These are phyloP conservation scores for Ericerus pela DNA, from an alignment of 1,140 invertebrate species.

Conservation along the genomic window DNA sequence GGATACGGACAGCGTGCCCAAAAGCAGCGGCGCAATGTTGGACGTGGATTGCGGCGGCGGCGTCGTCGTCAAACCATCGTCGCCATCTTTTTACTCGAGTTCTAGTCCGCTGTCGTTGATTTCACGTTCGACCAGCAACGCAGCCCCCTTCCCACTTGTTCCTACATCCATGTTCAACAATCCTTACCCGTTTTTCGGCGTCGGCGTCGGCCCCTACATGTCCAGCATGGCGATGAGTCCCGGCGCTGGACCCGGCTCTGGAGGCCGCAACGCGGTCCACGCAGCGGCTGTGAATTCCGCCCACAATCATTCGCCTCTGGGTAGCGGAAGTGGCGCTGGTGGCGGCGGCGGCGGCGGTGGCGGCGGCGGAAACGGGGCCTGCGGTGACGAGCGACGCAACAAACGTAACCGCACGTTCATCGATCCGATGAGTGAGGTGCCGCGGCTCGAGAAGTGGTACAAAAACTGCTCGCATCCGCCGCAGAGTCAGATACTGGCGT, in stretches of 20 bases:
- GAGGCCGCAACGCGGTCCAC: slow-evolving; percentile 33
- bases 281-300: slow-evolving; percentile 35
- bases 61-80: slow-evolving; percentile 22
- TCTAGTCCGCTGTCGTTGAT: slow-evolving; percentile 29
- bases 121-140: slow-evolving; percentile 33
- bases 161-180: slow-evolving; percentile 69
- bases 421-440: slow-evolving; percentile 94
- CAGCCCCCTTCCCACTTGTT: slow-evolving; percentile 52
- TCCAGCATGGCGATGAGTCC: slow-evolving; percentile 38
- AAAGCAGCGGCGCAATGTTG: slow-evolving; percentile 23
- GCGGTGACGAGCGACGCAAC: slow-evolving; percentile 59
- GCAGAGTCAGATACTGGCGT: slow-evolving; percentile 89
- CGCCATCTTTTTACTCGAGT: slow-evolving; percentile 30
- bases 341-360: not conserved
- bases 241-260: slow-evolving; percentile 28
- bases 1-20: slow-evolving; percentile 22
- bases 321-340: not conserved
- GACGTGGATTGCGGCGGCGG: slow-evolving; percentile 30
- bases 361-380: slow-evolving; percentile 24
- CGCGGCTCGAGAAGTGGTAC: slow-evolving; percentile 92
- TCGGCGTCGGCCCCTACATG: slow-evolving; percentile 77
- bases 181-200: slow-evolving; percentile 81
- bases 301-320: slow-evolving; percentile 14
- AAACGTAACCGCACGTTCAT: slow-evolving; percentile 97
- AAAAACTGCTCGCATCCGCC: slow-evolving; percentile 93